Evolutionary conservation across 2,113 vertebrate species (phyloP), one percentile per base, ranked within the genome.

Genomic region (Lethenteron reissneri): DNA sequence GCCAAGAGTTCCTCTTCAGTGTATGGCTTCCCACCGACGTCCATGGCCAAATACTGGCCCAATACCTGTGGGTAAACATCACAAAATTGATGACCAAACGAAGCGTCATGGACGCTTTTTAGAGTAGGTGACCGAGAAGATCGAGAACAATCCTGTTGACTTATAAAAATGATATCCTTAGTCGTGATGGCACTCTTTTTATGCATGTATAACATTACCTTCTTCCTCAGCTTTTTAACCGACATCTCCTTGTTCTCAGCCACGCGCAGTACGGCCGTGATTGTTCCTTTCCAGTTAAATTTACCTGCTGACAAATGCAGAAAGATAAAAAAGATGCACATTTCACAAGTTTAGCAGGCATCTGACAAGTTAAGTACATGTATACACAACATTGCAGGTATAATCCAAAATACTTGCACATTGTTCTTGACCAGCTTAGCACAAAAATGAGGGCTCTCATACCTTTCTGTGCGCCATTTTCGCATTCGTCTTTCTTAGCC

Each of bases 201-300:
- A 41, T 41, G 41, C 41, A 41, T 41, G 41, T 41, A 7, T 6
- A 41, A 12, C 57, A 71, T 12, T 82, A 92, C 94, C 92, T 95
- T 99, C 79, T 90, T 99, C 73, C 83, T 84, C 62, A 99, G 81
- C 76, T 86, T 99, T 77, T 97, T 99, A 71, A 97, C 8, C 2
- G 87, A 71, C 56, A 99, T 77, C 73, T 92, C 89, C 2, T 92
- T 85, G 71, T 92, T 88, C 19, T 86, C 84, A 71, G 87, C 82
- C 21, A 86, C 82, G 73, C 74, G 86, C 73, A 99, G 79, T 73
- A 91, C 74, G 1, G 88, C 86, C 77, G 84, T 89, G 75, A 97
- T 97, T 1, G 86, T 97, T 75, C 87, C 90, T 60, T 94, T 96
- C 94, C 94, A 99, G 78, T 88, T 92, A 80, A 97, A 99, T 85